A percentile compares a stretch with the other conserved stretches of the same genome.
These are phyloP conservation scores for Excalfactoria chinensis DNA, from an alignment of 2,113 vertebrate genomes.

Conservation along the genomic window DNA sequence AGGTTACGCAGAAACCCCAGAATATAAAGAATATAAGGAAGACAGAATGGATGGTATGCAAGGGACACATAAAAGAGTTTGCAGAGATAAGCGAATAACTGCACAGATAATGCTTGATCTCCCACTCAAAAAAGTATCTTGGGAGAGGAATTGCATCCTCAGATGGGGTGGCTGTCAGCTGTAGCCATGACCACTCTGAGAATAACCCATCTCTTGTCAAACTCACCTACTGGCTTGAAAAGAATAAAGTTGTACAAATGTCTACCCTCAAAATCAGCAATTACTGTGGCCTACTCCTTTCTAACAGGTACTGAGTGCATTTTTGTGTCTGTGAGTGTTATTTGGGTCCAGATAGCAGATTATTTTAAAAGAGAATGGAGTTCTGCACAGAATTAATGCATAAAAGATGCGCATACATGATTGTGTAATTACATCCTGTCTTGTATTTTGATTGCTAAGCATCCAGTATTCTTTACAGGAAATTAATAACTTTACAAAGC, in stretches of 20 bases:
- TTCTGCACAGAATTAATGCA: conserved; percentile 18
- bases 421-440: conserved; percentile 40
- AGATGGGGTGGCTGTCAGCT: background rate
- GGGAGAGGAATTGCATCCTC: background rate
- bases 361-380: background rate
- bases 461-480: conserved; percentile 66
- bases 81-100: background rate
- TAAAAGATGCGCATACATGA: conserved; percentile 14
- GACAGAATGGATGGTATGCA: fast-evolving
- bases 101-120: background rate
- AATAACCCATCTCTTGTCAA: background rate
- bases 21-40: background rate
- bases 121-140: background rate
- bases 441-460: conserved; percentile 30
- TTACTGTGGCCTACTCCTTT: background rate
- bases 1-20: background rate
- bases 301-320: background rate
- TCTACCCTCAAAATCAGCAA: background rate
- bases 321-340: background rate
- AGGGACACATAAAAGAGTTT: background rate
- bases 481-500: conserved; percentile 76
- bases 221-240: background rate
- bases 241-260: background rate
- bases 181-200: background rate
- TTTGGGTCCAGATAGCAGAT: background rate